Conservation (phyloP, 2,888 invertebrate genomes). For the Lepeophtheirus nordmannii region DNA sequence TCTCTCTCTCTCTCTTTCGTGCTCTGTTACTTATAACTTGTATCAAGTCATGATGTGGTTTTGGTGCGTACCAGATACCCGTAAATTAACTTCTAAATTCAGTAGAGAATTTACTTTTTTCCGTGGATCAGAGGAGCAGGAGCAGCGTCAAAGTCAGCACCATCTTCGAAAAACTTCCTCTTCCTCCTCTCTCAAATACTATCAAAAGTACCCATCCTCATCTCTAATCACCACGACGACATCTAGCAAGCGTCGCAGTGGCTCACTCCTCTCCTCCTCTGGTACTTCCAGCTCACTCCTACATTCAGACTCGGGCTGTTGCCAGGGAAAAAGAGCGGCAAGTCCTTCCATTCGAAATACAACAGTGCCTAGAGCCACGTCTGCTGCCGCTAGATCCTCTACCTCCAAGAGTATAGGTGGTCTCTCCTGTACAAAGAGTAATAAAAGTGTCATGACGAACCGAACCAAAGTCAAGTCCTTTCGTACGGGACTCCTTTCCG, state of each 20-base stretch:
- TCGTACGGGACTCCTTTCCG: neutral
- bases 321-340: neutral
- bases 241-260: neutral
- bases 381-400: neutral
- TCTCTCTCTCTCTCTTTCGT: neutral
- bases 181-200: neutral
- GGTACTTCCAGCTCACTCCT: neutral
- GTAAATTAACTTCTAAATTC: neutral
- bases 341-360: neutral
- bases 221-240: neutral
- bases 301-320: neutral
- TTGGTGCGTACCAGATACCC: conserved; percentile 3
- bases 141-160: neutral
- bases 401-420: neutral
- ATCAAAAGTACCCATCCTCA: neutral
- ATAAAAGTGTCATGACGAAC: neutral
- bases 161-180: neutral
- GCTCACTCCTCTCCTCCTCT: neutral
- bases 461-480: neutral
- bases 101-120: neutral
- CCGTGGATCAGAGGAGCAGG: no score
- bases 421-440: neutral
- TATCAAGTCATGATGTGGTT: neutral
- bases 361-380: neutral
- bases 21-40: neutral